Evolutionary conservation across 2,888 invertebrate genomes (phyloP), one percentile per base, ranked within the genome.

Genomic region (Dexiosoma caninum): DNA sequence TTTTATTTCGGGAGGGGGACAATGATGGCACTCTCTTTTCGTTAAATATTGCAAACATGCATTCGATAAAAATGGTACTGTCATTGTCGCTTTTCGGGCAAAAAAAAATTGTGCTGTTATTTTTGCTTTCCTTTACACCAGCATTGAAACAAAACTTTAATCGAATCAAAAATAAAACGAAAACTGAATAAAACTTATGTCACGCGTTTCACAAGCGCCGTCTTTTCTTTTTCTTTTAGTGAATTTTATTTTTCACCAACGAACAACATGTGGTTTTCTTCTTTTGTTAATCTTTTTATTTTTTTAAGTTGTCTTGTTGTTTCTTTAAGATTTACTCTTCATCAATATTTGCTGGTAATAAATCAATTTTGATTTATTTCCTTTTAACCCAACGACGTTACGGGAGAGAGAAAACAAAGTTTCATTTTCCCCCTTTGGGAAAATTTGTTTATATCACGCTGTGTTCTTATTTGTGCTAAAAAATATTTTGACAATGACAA

Each of bases 331-430:
- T 76, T 77, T 72, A 72, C 67, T 77, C 81, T 69, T 77, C 77
- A 77, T 81, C 77, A 81, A 77, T 77, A 77, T 81, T 81, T 77
- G 51, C 21, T 53, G 51, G 69, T 59, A 74, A 77, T 81, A 81
- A 77, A 81, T 81, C 77, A 81, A 81, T 69, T 77, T 81, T 81
- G 81, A 81, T 81, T 81, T 81, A 77, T 81, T 69, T 62, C 53
- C 27, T 27, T 59, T 60, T 71, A 64, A 49, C 30, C 46, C 6
- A 19, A 37, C 30, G 9, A 27, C 21, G 1, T 16, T 49, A 49
- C 44, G 46, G 49, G 23, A 27, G 64, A 40, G 37, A 30, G 64
- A 57, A 66, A 66, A 49, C 46, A 74, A 57, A 74, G 57, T 53
- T 72, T 21, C 16, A 46, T 35, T 59, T 78, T 62, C 12, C 67